These are phyloP conservation scores for Otolemur garnettii DNA, from an alignment of 2,113 vertebrate genomes.

Conservation along the genomic window DNA sequence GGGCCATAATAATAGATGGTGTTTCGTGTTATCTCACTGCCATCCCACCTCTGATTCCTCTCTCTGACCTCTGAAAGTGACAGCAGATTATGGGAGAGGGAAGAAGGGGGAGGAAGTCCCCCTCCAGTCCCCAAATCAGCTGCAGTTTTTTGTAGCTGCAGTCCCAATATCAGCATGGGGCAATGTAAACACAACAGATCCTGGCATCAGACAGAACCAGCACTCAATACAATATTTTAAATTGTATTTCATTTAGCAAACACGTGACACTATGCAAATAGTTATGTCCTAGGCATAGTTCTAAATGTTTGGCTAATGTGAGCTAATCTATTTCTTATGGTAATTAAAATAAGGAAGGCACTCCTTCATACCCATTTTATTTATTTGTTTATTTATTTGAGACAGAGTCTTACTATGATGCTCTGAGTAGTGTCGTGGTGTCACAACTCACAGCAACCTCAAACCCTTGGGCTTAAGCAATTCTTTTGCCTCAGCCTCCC, in stretches of 20 bases:
- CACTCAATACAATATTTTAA: neutral
- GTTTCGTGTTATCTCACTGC: neutral
- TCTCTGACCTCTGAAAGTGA: neutral
- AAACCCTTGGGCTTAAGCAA: too few relatives aligned
- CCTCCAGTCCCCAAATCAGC: neutral
- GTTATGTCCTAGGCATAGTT: neutral
- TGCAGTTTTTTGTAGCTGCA: too few relatives aligned
- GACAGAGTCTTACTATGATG: too few relatives aligned
- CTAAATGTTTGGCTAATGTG: neutral
- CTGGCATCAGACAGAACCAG: neutral
- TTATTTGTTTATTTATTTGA: neutral
- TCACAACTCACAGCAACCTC: too few relatives aligned
- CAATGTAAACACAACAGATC: neutral
- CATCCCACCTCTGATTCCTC: neutral
- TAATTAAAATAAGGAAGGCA: neutral
- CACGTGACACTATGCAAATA: too few relatives aligned
- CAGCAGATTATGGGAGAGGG: neutral
- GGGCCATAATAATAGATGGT: neutral
- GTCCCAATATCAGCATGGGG: neutral
- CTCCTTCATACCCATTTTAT: neutral
- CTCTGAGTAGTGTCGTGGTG: too few relatives aligned
- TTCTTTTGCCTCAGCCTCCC: too few relatives aligned
- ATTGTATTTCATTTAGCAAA: constrained; percentile 9
- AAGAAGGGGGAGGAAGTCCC: neutral
- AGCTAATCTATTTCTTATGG: neutral